Evolutionary conservation across 1,140 invertebrate genomes (phyloP).

Genomic region (Chelonus insularis): DNA sequence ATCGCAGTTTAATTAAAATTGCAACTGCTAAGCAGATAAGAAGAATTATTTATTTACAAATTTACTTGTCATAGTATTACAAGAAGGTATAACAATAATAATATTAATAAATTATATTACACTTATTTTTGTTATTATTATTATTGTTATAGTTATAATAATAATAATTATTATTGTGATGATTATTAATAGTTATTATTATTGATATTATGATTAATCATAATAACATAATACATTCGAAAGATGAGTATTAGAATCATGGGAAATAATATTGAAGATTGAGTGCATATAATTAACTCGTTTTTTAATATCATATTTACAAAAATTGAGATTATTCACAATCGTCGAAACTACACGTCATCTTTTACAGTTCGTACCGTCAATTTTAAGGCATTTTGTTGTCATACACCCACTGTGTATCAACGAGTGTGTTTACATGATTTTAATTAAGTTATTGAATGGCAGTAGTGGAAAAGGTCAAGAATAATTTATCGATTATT

Average conservation of each 20-base stretch:
- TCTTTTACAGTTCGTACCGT: constrained; percentile 20
- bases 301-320: constrained; percentile 17
- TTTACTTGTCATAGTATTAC: background rate
- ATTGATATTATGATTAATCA: no score
- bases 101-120: background rate
- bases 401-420: constrained; percentile 17
- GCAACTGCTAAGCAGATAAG: constrained; percentile 2
- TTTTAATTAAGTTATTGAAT: constrained; percentile 12
- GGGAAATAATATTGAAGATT: no score
- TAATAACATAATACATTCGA: no score
- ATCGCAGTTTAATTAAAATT: background rate
- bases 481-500: constrained; percentile 21
- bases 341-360: constrained; percentile 8
- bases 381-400: constrained; percentile 44
- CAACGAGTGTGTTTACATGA: background rate
- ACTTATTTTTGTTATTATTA: background rate
- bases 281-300: background rate
- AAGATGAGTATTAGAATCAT: background rate
- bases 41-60: constrained; percentile 15
- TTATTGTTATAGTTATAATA: no score
- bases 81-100: background rate
- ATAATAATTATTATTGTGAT: no score
- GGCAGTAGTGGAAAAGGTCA: constrained; percentile 26
- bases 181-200: no score
- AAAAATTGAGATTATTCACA: constrained; percentile 18